phyloP scores from a whole-genome alignment of 2,797 vertebrate genomes.

The Adrianichthys oophorus region DNA sequence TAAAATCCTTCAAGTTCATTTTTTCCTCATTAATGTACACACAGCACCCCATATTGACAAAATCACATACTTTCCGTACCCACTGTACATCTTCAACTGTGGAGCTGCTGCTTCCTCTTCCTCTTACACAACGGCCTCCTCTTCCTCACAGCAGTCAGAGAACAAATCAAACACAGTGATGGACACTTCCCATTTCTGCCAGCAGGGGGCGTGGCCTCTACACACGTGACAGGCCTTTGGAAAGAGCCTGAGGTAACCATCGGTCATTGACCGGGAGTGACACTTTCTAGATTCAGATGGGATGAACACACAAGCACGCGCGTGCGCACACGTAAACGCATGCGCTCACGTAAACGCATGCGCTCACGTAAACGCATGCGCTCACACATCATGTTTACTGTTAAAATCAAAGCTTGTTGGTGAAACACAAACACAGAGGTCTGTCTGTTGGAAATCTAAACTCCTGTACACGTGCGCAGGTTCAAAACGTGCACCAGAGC shows the following conservation, averaged over 20 bases:
- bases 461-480: too few relatives aligned
- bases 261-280: constrained; percentile 65
- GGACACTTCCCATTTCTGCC: constrained; percentile 15
- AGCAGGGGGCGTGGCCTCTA: constrained; percentile 43
- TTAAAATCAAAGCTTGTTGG: neutral
- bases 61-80: too few relatives aligned
- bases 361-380: too few relatives aligned
- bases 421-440: too few relatives aligned
- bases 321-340: neutral
- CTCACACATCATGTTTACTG: neutral
- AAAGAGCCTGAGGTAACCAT: constrained; percentile 56
- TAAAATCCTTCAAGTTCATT: too few relatives aligned
- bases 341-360: too few relatives aligned
- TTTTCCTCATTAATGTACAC: too few relatives aligned
- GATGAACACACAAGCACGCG: neutral
- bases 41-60: too few relatives aligned
- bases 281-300: constrained; percentile 31
- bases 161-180: constrained; percentile 4
- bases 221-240: constrained; percentile 10
- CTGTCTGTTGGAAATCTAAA: too few relatives aligned
- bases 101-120: constrained; percentile 19
- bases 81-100: constrained; percentile 9
- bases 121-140: constrained; percentile 29
- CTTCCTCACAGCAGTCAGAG: neutral
- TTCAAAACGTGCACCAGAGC: too few relatives aligned